phyloP scores from a whole-genome alignment of 2,113 vertebrate species.

The Eurypyga helias region DNA sequence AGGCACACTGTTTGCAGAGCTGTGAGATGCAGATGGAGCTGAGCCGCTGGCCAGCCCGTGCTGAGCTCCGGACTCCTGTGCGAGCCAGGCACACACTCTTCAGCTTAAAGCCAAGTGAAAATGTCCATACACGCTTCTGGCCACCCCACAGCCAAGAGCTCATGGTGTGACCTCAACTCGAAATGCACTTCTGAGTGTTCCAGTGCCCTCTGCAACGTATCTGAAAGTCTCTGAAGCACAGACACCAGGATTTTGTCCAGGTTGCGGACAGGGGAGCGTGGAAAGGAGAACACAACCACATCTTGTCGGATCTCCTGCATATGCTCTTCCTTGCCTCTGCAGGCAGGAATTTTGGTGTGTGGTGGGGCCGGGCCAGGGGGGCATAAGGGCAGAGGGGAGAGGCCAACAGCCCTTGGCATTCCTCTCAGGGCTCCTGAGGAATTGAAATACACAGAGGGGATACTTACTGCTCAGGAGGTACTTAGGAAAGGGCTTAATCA shows the following conservation, averaged over 20 bases:
- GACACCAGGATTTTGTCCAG: not conserved
- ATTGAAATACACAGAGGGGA: not conserved
- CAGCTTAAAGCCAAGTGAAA: not conserved
- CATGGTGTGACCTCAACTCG: not conserved
- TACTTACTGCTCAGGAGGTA: not conserved
- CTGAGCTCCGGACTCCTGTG: not conserved
- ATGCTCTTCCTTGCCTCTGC: not conserved
- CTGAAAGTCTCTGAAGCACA: not conserved
- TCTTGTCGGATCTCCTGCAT: not conserved
- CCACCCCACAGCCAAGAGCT: not conserved
- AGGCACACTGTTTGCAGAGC: not conserved
- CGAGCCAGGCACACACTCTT: not conserved
- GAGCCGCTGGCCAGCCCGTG: not conserved
- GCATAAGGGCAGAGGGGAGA: not conserved
- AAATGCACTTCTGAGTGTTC: not conserved
- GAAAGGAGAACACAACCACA: not conserved
- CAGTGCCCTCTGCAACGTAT: not conserved
- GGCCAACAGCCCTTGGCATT: not conserved
- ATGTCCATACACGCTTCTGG: accelerated
- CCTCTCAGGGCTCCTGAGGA: not conserved
- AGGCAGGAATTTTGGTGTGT: not conserved
- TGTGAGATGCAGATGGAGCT: not conserved
- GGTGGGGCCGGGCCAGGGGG: not conserved
- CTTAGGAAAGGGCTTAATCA: not conserved
- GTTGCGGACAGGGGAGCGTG: not conserved